Evolutionary conservation across 2,888 invertebrate species (phyloP).

Genomic region (Pachydiplax longipennis): DNA sequence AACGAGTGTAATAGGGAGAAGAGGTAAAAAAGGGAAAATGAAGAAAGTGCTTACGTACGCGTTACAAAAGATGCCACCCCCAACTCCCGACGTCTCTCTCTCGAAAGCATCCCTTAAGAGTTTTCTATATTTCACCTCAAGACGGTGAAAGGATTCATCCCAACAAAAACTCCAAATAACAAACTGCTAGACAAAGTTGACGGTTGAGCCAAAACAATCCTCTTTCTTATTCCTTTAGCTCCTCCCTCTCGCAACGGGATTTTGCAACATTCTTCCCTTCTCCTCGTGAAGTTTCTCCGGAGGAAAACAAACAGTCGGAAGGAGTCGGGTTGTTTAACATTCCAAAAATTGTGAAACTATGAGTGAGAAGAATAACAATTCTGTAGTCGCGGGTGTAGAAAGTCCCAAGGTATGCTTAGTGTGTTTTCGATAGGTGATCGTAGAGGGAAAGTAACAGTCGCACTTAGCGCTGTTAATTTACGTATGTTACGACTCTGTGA

Average conservation of each 20-base stretch:
- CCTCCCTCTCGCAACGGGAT: not conserved
- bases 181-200: slow-evolving; percentile 16
- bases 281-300: not conserved
- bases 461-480: too few species aligned
- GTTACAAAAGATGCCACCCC: not conserved
- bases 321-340: too few species aligned
- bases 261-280: not conserved
- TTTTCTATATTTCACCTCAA: slow-evolving; percentile 31
- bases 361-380: too few species aligned
- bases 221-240: not conserved
- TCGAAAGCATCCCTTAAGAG: not conserved
- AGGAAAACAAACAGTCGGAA: too few species aligned
- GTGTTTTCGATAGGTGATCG: too few species aligned
- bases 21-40: not conserved
- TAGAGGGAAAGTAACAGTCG: too few species aligned
- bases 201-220: slow-evolving; percentile 22
- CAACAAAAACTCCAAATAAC: slow-evolving; percentile 31
- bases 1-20: not conserved
- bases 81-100: not conserved
- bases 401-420: too few species aligned
- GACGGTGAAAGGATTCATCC: slow-evolving; percentile 7
- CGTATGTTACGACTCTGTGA: too few species aligned
- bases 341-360: too few species aligned
- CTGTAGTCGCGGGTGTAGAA: too few species aligned
- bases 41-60: slow-evolving; percentile 22